Base-by-base conservation (phyloP, 2,888 invertebrate species). In the Perizoma affinitatum region DNA sequence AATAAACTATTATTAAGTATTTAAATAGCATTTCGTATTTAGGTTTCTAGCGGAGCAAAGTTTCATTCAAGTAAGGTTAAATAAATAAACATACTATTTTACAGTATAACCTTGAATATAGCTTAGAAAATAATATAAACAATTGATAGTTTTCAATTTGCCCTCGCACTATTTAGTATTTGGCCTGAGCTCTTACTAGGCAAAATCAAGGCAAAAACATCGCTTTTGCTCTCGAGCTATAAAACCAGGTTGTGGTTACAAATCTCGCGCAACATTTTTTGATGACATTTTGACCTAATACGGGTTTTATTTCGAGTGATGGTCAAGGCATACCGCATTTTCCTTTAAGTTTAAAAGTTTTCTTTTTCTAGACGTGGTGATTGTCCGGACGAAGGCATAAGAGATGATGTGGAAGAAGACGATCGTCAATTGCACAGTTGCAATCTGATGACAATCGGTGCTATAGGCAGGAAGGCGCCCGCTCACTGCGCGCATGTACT, bases 401-500 rank as follows among this genome's bases (percentile, higher is more conserved):
- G 86, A 53, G 88, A 90, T 48, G 90, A 90, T 6, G 63, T 87
- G 33, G 90, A 91, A 38, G 91, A 89, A 40, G 91, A 92, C 41
- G 92, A 92, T 59, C 77, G 92, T 1, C 83, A 85, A 59, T 71
- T 84, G 6, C 91, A 92, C 66, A 86, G 86, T 50, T 96, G 96
- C 69, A 96, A 97, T 68, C 86, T 97, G 50, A 94, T 96, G 78
- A 94, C 95, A 0, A 95, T 97, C 47, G 97, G 95, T 2, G 90
- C 92, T 48, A 91, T 95, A 54, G 95, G 94, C 0, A 87, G 95
- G 54, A 92, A 94, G 73, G 93, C 95, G 34, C 94, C 94, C 0
- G 93, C 92, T 0, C 95, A 96, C 74, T 93, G 95, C 48, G 84
- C 96, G 35, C 94, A 95, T 10, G 84, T 96, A 47, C 83, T 97